Evolutionary conservation across 2,888 invertebrate genomes (phyloP).

Genomic region (Pandemis corylana): DNA sequence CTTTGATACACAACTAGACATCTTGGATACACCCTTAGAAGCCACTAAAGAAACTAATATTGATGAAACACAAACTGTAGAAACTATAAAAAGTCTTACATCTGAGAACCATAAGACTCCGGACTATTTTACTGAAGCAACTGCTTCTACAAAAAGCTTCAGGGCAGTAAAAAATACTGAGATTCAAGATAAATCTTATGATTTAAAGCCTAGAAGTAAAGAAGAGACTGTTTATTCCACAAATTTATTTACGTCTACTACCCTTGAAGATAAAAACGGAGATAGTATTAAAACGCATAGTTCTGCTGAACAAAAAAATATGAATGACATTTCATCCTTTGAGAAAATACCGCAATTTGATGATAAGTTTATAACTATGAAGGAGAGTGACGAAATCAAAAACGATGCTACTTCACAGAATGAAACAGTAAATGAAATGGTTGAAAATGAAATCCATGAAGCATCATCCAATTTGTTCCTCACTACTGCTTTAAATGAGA

Average conservation of each 20-base stretch:
- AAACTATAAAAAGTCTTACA: not conserved
- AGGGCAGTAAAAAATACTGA: not conserved
- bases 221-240: not conserved
- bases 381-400: not conserved
- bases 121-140: not conserved
- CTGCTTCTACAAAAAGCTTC: not conserved
- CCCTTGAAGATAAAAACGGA: not conserved
- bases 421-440: not conserved
- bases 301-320: not conserved
- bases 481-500: not conserved
- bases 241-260: not conserved
- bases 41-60: not conserved
- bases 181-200: not conserved
- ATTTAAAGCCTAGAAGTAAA: not conserved
- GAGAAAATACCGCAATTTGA: not conserved
- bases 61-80: not conserved
- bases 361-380: not conserved
- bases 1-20: not conserved
- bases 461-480: not conserved
- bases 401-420: not conserved
- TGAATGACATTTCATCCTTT: not conserved
- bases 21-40: not conserved
- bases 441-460: not conserved
- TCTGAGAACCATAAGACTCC: not conserved
- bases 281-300: not conserved